Base-by-base conservation (phyloP, 2,888 invertebrate species). In the Troides helena region DNA sequence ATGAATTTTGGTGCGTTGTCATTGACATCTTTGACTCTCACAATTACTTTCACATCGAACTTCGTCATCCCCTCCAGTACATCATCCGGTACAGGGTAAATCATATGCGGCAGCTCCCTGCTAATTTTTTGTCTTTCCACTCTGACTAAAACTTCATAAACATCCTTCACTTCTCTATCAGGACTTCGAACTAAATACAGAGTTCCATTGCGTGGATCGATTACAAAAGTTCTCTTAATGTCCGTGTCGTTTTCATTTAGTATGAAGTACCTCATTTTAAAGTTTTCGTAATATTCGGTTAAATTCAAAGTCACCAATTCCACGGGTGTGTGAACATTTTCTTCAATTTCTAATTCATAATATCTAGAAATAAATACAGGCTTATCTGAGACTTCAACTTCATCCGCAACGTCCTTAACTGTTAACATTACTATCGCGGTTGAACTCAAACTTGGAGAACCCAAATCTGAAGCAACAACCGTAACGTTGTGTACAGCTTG, bases 381-480 rank as follows among this genome's bases (percentile, higher is more conserved):
- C 77, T 90, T 89, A 59, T 90, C 89, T 14, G 86, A 86, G 53
- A 90, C 80, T 80, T 90, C 92, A 21, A 88, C 79, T 68, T 94
- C 94, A 78, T 95, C 95, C 2, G 94, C 94, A 12, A 95, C 92
- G 81, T 96, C 95, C 69, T 95, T 94, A 0, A 97, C 93, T 61
- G 94, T 94, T 8, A 97, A 92, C 65, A 95, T 88, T 14, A 97
- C 86, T 56, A 96, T 82, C 2, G 97, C 97, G 0, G 96, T 96
- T 0, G 97, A 95, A 71, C 96, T 97, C 4, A 96, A 89, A 77
- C 97, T 96, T 0, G 98, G 97, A 57, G 95, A 96, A 0, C 98
- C 98, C 67, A 97, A 92, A 87, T 98, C 98, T 1, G 97, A 96
- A 0, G 97, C 97, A 2, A 97, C 93, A 1, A 98, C 94, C 0